These are phyloP conservation scores for Xenopus petersii DNA, from an alignment of 2,797 vertebrate species.

Conservation along the genomic window DNA sequence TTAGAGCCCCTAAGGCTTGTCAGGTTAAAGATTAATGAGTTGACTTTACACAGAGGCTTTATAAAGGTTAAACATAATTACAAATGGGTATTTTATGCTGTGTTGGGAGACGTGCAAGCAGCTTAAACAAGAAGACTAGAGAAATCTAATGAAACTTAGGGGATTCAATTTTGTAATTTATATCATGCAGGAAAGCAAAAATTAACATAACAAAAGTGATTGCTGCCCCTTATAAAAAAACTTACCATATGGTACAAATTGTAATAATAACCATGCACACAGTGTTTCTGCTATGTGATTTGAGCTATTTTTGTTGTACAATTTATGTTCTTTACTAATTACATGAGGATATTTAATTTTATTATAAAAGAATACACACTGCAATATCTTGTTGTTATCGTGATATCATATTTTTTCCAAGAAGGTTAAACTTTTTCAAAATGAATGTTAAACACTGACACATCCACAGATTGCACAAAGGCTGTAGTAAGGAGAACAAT, in stretches of 20 bases:
- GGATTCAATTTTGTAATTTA: constrained; percentile 60
- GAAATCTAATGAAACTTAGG: constrained; percentile 58
- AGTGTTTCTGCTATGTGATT: constrained; percentile 29
- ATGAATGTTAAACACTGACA: background rate
- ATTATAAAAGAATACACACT: constrained; percentile 1
- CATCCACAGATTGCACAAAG: background rate
- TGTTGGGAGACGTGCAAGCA: constrained; percentile 63
- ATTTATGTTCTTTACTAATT: constrained; percentile 11
- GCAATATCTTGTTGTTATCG: background rate
- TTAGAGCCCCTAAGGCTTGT: constrained; percentile 62
- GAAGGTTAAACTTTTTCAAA: background rate
- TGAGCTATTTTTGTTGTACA: constrained; percentile 25
- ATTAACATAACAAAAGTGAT: constrained; percentile 56
- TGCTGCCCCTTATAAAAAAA: constrained; percentile 28
- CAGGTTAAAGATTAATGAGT: constrained; percentile 76
- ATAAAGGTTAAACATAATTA: constrained; percentile 76
- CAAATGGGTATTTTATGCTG: constrained; percentile 68
- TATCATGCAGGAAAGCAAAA: constrained; percentile 46
- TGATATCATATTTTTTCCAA: constrained; percentile 31
- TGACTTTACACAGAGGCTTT: constrained; percentile 69
- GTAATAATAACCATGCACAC: constrained; percentile 27
- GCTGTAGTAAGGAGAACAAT: background rate
- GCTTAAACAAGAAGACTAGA: constrained; percentile 44
- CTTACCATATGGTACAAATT: constrained; percentile 42
- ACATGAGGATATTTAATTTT: constrained; percentile 21